Percentiles rank a stretch among this genome's conserved stretches.
phyloP scores from a whole-genome alignment of 2,888 invertebrate genomes.

The Vanessa cardui region DNA sequence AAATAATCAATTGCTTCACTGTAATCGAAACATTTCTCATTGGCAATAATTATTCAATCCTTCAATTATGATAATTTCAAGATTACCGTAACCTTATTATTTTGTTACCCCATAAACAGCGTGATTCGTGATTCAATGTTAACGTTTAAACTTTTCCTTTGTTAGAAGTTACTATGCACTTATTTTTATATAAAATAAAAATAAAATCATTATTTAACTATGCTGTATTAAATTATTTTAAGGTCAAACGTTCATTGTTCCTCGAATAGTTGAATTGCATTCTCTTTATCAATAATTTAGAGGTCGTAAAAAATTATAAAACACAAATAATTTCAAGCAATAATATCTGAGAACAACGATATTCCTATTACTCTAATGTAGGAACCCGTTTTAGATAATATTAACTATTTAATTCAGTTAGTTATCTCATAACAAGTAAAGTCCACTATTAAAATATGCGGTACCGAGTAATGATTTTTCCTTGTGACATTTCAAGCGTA shows the following conservation, averaged over 20 bases:
- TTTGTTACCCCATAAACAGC: constrained; percentile 20
- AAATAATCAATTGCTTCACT: constrained; percentile 22
- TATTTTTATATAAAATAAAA: not conserved
- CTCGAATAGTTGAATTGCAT: not conserved
- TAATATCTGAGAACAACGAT: too few relatives aligned
- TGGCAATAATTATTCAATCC: constrained; percentile 23
- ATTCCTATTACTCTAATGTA: not conserved
- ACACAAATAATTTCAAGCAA: too few relatives aligned
- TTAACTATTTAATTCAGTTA: constrained; percentile 5
- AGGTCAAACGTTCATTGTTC: constrained; percentile 2
- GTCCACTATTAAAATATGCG: constrained; percentile 16
- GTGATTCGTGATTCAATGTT: constrained; percentile 1
- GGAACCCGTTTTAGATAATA: not conserved
- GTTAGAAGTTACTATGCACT: not conserved
- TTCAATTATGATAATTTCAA: constrained; percentile 19
- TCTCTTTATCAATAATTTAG: not conserved
- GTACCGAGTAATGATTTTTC: constrained; percentile 19
- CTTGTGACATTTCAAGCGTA: constrained; percentile 27
- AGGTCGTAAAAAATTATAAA: not conserved
- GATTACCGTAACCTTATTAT: constrained; percentile 11
- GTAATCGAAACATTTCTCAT: constrained; percentile 12
- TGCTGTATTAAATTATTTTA: not conserved
- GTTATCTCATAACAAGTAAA: not conserved
- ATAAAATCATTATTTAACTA: not conserved
- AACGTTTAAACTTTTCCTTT: not conserved